phyloP scores from a whole-genome alignment of 2,113 vertebrate species.

The Tachysurus vachellii region DNA sequence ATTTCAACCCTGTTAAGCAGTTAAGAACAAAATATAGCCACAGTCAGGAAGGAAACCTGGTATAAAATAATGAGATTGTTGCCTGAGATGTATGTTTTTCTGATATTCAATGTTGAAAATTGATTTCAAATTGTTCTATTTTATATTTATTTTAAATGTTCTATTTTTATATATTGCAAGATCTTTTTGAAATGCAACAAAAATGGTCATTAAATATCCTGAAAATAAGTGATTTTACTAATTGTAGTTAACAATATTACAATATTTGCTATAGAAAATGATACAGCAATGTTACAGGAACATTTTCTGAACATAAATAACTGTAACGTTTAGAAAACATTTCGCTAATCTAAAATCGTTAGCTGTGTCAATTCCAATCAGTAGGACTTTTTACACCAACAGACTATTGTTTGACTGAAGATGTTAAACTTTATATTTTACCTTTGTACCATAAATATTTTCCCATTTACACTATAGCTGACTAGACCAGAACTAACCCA shows the following conservation, averaged over 20 bases:
- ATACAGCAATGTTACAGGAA: background rate
- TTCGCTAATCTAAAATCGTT: background rate
- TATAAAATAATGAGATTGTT: too few relatives aligned
- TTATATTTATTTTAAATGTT: too few relatives aligned
- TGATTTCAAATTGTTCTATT: too few relatives aligned
- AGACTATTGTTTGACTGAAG: background rate
- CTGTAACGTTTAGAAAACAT: background rate
- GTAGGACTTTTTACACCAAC: background rate
- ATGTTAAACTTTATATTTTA: background rate
- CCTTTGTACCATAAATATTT: background rate
- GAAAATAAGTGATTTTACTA: background rate
- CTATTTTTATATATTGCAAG: background rate
- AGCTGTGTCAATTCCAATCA: background rate
- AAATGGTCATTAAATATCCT: background rate
- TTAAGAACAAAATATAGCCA: background rate
- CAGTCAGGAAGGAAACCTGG: background rate
- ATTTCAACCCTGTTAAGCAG: background rate
- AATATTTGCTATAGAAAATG: background rate
- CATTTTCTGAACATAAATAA: background rate
- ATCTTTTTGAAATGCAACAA: background rate
- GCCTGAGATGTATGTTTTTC: too few relatives aligned
- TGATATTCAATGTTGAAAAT: too few relatives aligned
- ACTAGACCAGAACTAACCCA: slow-evolving; percentile 47
- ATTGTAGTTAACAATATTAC: background rate
- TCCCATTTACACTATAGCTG: background rate